These are phyloP conservation scores for Lordiphosa stackelbergi DNA, from an alignment of 1,140 invertebrate species.

Conservation along the genomic window DNA sequence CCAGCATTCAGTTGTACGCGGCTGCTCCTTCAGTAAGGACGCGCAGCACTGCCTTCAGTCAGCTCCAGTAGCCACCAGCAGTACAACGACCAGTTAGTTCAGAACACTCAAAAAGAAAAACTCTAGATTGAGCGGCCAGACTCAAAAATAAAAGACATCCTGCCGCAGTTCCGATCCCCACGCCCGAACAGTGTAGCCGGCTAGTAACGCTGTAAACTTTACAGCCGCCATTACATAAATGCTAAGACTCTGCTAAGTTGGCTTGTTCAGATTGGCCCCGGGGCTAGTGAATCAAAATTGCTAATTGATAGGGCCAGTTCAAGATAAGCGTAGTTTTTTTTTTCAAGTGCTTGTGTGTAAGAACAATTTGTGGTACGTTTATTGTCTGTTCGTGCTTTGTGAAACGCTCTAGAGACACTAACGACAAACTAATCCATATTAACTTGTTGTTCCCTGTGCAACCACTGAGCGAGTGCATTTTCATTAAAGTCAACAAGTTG, in stretches of 20 bases:
- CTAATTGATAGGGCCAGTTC: slow-evolving; percentile 18
- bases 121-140: slow-evolving; percentile 3
- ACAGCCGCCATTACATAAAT: slow-evolving; percentile 56
- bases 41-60: slow-evolving; percentile 52
- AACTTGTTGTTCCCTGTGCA: slow-evolving; percentile 50
- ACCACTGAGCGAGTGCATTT: slow-evolving; percentile 44
- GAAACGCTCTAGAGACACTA: slow-evolving; percentile 42
- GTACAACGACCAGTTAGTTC: slow-evolving; percentile 14
- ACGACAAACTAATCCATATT: slow-evolving; percentile 48
- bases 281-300: slow-evolving; percentile 20
- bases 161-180: neutral
- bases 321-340: slow-evolving; percentile 11
- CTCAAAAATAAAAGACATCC: neutral
- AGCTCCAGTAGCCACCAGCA: slow-evolving; percentile 3
- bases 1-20: slow-evolving; percentile 70
- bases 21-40: slow-evolving; percentile 73
- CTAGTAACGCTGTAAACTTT: slow-evolving; percentile 50
- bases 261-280: slow-evolving; percentile 13
- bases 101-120: slow-evolving; percentile 6
- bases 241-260: slow-evolving; percentile 29
- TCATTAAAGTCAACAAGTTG: slow-evolving; percentile 74
- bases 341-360: slow-evolving; percentile 23
- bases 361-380: slow-evolving; percentile 15
- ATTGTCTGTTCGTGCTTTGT: slow-evolving; percentile 29
- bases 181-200: slow-evolving; percentile 26